A percentile compares a stretch with the other conserved stretches of the same genome.
phyloP scores from a whole-genome alignment of 2,797 vertebrate species.

The Coccyzus lansbergi region DNA sequence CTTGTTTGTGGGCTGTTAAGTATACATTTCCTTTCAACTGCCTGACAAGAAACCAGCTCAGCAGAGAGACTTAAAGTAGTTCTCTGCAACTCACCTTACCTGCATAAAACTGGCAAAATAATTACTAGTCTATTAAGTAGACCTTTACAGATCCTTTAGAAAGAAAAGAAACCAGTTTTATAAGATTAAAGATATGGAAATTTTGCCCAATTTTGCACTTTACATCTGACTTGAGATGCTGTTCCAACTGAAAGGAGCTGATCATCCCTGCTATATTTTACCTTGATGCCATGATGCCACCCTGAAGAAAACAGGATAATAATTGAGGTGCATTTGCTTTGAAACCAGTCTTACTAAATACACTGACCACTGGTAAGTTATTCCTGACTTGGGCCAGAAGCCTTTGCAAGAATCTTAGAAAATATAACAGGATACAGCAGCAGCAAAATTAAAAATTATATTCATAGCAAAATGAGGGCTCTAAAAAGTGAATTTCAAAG shows the following conservation, averaged over 20 bases:
- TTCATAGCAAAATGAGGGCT: neutral
- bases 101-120: neutral
- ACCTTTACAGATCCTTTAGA: neutral
- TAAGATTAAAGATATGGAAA: neutral
- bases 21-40: neutral
- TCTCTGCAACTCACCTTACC: neutral
- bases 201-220: neutral
- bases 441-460: neutral
- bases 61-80: neutral
- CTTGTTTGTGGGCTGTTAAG: neutral
- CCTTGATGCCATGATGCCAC: accelerated
- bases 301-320: neutral
- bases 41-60: neutral
- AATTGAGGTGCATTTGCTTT: neutral
- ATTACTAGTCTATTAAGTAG: neutral
- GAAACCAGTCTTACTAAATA: neutral
- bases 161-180: neutral
- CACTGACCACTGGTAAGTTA: neutral
- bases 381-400: neutral
- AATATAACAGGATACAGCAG: neutral
- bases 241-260: neutral
- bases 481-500: neutral
- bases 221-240: neutral
- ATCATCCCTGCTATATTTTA: neutral
- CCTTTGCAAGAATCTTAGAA: neutral